Evolutionary conservation across 2,888 invertebrate genomes (phyloP), one percentile per base, ranked within the genome.

Genomic region (Minunthozetes semirufus): DNA sequence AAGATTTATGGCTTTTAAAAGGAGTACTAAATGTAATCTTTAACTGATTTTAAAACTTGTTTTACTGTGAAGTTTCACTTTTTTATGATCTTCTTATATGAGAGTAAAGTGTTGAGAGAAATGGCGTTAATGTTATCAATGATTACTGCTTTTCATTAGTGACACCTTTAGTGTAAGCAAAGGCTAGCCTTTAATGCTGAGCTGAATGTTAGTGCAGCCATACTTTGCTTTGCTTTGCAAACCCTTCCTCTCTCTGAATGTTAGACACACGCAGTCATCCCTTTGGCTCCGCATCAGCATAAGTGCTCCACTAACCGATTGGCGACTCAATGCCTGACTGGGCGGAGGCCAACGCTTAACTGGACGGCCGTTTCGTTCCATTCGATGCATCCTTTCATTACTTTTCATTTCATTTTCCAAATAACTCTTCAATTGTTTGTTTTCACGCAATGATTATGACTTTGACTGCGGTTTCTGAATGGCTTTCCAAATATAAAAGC

Each of bases 321-420:
- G 70, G 70, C 70, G 70, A 70, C 70, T 70, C 48, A 70, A 48
- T 48, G 66, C n/a, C 19, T 66, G 42, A 48, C 48, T 70, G 70
- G 70, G 70, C 70, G 70, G 70, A 48, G 42, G 68, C 42, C 68
- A 68, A 38, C 48, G 5, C 70, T 42, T 19, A 70, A 70, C 70
- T 70, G 70, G 70, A 70, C 70, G 46, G 22, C 17, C n/a, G 27
- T 25, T 48, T 48, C 17, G 8, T 27, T 70, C 70, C 19, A 70
- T 46, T 70, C 38, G 25, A 42, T 70, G 22, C 70, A 70, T 70
- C 70, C 70, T 48, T 70, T 70, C 48, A 17, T 48, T 22, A 46
- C 70, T 25, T 48, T 48, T 29, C 22, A 53, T 53, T 53, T 53
- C 53, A 22, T 53, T 33, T 66, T 33, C 15, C 38, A 27, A 66